A percentile compares a stretch with the other conserved stretches of the same genome.
These are phyloP conservation scores for Ateles fusciceps DNA, from an alignment of 2,797 vertebrate species.

Conservation along the genomic window DNA sequence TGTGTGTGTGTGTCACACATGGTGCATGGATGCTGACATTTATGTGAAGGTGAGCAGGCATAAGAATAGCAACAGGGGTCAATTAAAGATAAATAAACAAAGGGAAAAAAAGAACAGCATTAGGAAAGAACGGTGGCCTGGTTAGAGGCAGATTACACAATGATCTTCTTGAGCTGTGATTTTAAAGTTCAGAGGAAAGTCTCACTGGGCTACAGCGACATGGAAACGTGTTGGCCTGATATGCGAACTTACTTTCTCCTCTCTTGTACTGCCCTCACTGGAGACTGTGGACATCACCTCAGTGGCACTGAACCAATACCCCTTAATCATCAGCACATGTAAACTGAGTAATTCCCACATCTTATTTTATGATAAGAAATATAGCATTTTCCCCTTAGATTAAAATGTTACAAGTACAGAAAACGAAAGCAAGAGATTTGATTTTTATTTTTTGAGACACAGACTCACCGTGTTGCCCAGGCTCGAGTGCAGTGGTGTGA, in stretches of 20 bases:
- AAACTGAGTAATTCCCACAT: background rate
- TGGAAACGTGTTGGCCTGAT: fast-evolving
- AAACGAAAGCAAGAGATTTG: background rate
- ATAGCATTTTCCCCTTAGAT: fast-evolving
- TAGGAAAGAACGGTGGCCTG: background rate
- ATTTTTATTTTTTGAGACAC: background rate
- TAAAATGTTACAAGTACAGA: background rate
- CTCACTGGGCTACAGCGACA: fast-evolving
- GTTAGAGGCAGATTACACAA: background rate
- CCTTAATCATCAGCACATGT: background rate
- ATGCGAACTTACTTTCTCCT: fast-evolving
- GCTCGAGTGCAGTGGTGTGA: background rate
- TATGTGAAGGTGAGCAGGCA: background rate
- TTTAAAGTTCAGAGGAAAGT: background rate
- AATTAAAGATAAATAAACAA: background rate
- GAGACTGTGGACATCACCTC: background rate
- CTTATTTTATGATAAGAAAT: background rate
- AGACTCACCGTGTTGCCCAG: background rate
- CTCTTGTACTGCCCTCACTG: background rate
- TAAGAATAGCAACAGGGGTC: background rate
- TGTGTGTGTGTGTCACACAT: no score
- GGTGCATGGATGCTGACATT: no score
- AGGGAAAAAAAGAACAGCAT: no score
- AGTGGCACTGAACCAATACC: no score
- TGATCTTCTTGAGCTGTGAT: fast-evolving